A percentile compares a stretch with the other conserved stretches of the same genome.
Conservation (phyloP, 2,113 vertebrate genomes). For the Tachysurus vachellii region DNA sequence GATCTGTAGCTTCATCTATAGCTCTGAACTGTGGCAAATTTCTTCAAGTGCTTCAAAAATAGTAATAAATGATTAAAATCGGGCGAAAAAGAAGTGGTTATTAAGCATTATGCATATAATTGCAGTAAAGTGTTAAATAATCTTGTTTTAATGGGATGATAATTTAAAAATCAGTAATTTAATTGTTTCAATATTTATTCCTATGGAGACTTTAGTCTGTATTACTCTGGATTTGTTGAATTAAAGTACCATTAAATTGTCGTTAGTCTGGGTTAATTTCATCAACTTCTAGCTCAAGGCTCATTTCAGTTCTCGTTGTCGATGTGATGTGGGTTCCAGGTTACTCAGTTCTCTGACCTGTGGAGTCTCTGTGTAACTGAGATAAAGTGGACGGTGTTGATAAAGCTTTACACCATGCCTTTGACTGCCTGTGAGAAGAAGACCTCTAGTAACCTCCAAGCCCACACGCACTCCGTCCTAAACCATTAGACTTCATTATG, state of each 20-base stretch:
- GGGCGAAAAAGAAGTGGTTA: background rate
- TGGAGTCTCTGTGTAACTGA: constrained; percentile 38
- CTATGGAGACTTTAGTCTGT: background rate
- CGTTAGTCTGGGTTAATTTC: background rate
- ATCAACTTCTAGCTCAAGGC: background rate
- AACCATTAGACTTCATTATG: constrained; percentile 60
- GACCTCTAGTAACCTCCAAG: constrained; percentile 56
- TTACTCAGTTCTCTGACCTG: constrained; percentile 35
- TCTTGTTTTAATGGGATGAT: background rate
- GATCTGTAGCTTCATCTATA: background rate
- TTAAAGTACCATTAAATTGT: background rate
- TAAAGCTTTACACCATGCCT: constrained; percentile 2
- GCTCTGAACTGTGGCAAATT: too few species aligned
- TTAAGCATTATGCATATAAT: background rate
- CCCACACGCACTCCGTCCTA: constrained; percentile 40
- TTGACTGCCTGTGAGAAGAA: constrained; percentile 21
- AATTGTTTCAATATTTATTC: constrained; percentile 13
- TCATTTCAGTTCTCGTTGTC: background rate
- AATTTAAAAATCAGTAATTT: background rate
- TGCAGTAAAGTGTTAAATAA: background rate
- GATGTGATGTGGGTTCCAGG: constrained; percentile 8
- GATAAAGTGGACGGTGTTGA: constrained; percentile 34
- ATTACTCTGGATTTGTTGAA: background rate
- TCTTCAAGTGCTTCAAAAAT: background rate
- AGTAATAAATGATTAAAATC: background rate